Evolutionary conservation across 2,888 invertebrate species (phyloP).

Genomic region (Leucoma salicis): DNA sequence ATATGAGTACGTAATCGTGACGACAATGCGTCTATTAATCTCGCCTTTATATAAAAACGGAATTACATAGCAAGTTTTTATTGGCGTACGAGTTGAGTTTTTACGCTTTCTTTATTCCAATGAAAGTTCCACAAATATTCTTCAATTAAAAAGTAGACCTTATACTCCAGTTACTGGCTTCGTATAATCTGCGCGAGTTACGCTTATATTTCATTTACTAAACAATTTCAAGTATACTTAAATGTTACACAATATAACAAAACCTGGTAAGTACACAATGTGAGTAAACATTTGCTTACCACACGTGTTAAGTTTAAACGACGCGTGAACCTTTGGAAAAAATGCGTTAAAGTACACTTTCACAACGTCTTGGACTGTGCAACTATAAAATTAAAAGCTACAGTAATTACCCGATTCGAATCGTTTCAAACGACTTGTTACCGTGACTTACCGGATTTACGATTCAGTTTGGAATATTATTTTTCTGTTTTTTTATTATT

Average conservation of each 20-base stretch:
- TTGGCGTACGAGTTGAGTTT: slow-evolving; percentile 17
- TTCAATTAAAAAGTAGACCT: slow-evolving; percentile 7
- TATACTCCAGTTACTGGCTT: neutral
- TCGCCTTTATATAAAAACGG: slow-evolving; percentile 18
- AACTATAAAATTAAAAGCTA: slow-evolving; percentile 38
- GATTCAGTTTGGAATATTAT: neutral
- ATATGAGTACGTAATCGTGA: slow-evolving; percentile 17
- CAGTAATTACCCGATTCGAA: slow-evolving; percentile 36
- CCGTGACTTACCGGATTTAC: slow-evolving; percentile 18
- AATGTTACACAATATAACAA: no score
- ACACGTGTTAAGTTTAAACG: no score
- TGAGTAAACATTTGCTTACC: no score
- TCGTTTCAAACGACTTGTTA: slow-evolving; percentile 32
- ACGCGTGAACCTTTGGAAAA: slow-evolving; percentile 22
- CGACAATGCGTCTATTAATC: slow-evolving; percentile 25
- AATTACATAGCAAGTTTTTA: slow-evolving; percentile 19
- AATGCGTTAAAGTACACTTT: slow-evolving; percentile 45
- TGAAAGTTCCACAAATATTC: slow-evolving; percentile 15
- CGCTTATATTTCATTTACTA: no score
- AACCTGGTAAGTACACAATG: no score
- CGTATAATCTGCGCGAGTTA: no score
- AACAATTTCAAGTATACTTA: no score
- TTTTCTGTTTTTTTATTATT: neutral
- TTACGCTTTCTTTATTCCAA: slow-evolving; percentile 26
- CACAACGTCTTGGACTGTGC: slow-evolving; percentile 35